phyloP scores from a whole-genome alignment of 2,888 invertebrate genomes.

The Caenorhabditis japonica region DNA sequence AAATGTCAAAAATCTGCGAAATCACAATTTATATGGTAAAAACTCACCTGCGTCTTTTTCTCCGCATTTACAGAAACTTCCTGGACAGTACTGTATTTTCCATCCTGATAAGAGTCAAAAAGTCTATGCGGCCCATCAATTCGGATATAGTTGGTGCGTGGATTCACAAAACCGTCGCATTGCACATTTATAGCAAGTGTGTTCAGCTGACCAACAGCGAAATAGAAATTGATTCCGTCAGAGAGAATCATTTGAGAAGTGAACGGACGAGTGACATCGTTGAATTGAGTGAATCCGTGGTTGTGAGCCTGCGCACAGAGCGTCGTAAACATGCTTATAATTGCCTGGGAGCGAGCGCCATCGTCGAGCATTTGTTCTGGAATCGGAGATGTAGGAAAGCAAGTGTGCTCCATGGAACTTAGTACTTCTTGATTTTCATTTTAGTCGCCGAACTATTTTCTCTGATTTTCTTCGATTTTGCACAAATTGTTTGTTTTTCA shows the following conservation, averaged over 20 bases:
- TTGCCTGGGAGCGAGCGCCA: slow-evolving; percentile 63
- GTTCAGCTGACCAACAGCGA: slow-evolving; percentile 92
- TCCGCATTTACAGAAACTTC: slow-evolving; percentile 9
- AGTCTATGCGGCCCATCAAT: slow-evolving; percentile 59
- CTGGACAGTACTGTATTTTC: slow-evolving; percentile 18
- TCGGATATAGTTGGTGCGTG: slow-evolving; percentile 53
- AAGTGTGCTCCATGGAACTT: too few species aligned
- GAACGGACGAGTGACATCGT: slow-evolving; percentile 91
- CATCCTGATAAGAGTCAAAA: slow-evolving; percentile 38
- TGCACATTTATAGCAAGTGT: slow-evolving; percentile 80
- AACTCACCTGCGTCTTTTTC: slow-evolving; percentile 15
- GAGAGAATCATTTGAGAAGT: slow-evolving; percentile 90
- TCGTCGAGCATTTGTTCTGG: slow-evolving; percentile 57
- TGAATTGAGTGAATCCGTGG: slow-evolving; percentile 87
- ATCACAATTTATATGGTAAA: neutral
- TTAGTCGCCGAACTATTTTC: too few species aligned
- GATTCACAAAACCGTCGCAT: slow-evolving; percentile 64
- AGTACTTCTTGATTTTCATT: too few species aligned
- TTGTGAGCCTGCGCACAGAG: slow-evolving; percentile 76
- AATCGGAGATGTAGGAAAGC: slow-evolving; percentile 1
- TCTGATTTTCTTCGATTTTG: too few species aligned
- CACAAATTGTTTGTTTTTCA: too few species aligned
- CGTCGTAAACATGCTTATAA: slow-evolving; percentile 72
- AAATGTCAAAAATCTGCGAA: too few species aligned
- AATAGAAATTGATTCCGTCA: slow-evolving; percentile 89